Evolutionary conservation across 2,888 invertebrate genomes (phyloP).

Genomic region (Clistopyga incitator): DNA sequence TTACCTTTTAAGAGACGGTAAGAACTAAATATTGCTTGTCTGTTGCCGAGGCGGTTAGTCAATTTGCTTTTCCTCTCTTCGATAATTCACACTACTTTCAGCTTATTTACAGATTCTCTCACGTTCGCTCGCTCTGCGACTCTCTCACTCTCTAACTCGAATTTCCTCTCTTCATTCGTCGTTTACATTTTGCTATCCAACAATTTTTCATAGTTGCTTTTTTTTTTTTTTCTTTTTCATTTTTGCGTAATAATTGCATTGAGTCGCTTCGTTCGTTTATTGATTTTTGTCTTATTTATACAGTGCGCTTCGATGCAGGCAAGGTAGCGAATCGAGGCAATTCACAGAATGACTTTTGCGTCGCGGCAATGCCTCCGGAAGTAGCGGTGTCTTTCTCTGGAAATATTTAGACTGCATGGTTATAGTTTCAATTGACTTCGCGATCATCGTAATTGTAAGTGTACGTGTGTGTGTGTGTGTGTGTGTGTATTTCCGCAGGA

Average conservation of each 20-base stretch:
- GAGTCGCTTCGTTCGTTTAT: conserved; percentile 59
- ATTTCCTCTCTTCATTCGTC: conserved; percentile 8
- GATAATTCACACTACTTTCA: conserved; percentile 77
- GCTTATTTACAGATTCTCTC: conserved; percentile 68
- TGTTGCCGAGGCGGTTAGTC: conserved; percentile 78
- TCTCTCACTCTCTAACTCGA: conserved; percentile 43
- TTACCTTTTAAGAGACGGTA: conserved; percentile 80
- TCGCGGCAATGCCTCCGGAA: conserved; percentile 65
- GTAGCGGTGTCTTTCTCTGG: conserved; percentile 46
- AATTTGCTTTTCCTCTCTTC: conserved; percentile 73
- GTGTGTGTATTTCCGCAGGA: conserved; percentile 56
- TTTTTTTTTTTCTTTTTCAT: conserved; percentile 35
- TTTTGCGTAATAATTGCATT: conserved; percentile 59
- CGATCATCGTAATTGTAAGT: conserved; percentile 54
- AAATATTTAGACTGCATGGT: conserved; percentile 40
- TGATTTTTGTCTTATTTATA: conserved; percentile 62
- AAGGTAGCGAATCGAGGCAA: conserved; percentile 78
- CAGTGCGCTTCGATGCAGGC: conserved; percentile 77
- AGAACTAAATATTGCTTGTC: conserved; percentile 84
- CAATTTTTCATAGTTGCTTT: conserved; percentile 76
- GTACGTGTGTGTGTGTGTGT: neutral
- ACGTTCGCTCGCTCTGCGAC: conserved; percentile 51
- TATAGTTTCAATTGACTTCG: conserved; percentile 62
- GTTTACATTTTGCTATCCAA: conserved; percentile 39
- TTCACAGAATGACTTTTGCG: conserved; percentile 73